Base-by-base conservation (phyloP, 2,888 invertebrate genomes). In the Tribolium freemani region DNA sequence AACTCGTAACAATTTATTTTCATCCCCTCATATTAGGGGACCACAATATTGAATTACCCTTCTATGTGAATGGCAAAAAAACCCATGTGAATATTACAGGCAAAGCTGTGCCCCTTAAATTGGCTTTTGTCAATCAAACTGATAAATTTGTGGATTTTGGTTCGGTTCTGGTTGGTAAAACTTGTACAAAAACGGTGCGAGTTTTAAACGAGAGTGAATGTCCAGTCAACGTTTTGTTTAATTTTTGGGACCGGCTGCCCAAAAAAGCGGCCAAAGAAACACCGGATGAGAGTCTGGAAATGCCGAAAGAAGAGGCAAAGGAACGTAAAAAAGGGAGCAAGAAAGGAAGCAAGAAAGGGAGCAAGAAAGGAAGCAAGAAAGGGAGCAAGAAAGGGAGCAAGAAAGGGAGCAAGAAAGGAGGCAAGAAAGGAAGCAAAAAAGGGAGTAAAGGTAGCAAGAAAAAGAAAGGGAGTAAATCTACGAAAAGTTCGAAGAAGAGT, bases 141-240 rank as follows among this genome's bases (percentile, higher is more conserved):
- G 85, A 88, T 69, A 86, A 85, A 76, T 82, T 83, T 13, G 75
- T 88, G 30, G 82, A 88, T 76, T 82, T 89, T 20, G 88, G 88
- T 2, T 69, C 80, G 2, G 78, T 84, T 0, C 60, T 80, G 13
- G 85, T 90, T 0, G 90, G 90, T 0, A 88, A 89, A 72, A 87
- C 85, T 45, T 86, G 87, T 10, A 84, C 87, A 10, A 88, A 88
- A 63, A 87, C 87, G 66, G 87, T 92, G 60, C 87, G 88, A 73
- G 88, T 91, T n/a, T 85, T 89, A 79, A 92, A 92, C 78, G 87
- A 89, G 69, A 89, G 90, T 69, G 87, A 88, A 77, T 88, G 88
- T 46, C 79, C 88, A 1, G 87, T 91, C n/a, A 87, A 88, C n/a
- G 87, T 90, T 0, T 84, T 80, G 56, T 89, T 90, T 72, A 87